Percentiles rank a stretch among this genome's conserved stretches.
Conservation (phyloP, 37 sponge, comb jelly and placozoan species). For the Agelas oroides region DNA sequence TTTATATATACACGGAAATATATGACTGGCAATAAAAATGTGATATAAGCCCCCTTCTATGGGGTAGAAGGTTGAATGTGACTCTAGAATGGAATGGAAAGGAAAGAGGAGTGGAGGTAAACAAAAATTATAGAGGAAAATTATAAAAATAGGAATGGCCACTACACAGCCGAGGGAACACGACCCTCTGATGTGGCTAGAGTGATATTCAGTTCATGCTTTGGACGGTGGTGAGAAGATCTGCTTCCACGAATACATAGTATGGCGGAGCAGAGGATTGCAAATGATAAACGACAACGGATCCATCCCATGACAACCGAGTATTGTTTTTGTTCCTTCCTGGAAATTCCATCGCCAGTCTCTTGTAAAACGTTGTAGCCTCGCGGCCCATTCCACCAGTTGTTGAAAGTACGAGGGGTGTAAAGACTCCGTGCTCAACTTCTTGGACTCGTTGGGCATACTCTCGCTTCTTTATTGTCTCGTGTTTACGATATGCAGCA, state of each 20-base stretch:
- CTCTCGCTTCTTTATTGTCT: slow-evolving; percentile 3
- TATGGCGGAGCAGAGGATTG: not conserved
- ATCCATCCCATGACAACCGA: slow-evolving; percentile 7
- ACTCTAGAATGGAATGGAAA: too few species aligned
- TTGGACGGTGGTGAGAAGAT: not conserved
- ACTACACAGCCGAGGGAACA: too few species aligned
- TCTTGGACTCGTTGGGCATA: slow-evolving; percentile 1
- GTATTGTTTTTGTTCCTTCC: slow-evolving; percentile 1
- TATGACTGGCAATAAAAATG: too few species aligned
- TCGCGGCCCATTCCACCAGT: not conserved
- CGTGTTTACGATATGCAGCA: slow-evolving; percentile 5
- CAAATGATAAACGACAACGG: not conserved
- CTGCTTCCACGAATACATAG: slow-evolving; percentile 10
- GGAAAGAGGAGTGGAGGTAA: too few species aligned
- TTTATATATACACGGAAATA: too few species aligned
- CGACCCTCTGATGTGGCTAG: too few species aligned
- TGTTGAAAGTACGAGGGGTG: not conserved
- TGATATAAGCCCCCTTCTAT: too few species aligned
- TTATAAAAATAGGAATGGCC: too few species aligned
- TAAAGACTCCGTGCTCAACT: not conserved
- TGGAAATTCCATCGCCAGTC: not conserved
- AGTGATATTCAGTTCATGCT: not conserved
- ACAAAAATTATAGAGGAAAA: too few species aligned
- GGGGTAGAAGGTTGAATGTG: too few species aligned
- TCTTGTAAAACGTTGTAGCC: not conserved